Conservation (phyloP, 2,888 invertebrate species). For the Meteorus colon region DNA sequence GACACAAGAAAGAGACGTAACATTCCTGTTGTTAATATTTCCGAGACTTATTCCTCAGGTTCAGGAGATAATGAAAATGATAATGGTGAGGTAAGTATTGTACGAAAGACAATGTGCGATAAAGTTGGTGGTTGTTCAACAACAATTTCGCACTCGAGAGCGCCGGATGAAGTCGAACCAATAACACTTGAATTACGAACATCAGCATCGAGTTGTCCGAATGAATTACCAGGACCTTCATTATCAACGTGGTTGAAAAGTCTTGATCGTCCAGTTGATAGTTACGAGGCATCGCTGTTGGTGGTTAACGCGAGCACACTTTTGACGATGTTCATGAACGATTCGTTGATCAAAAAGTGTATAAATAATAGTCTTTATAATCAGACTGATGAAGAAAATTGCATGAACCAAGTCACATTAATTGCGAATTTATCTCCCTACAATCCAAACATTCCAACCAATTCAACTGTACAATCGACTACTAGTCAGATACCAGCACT, state of each 20-base stretch:
- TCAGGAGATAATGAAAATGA: too few species aligned
- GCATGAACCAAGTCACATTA: not conserved
- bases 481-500: not conserved
- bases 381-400: not conserved
- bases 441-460: not conserved
- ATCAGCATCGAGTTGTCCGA: slow-evolving; percentile 16
- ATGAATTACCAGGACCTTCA: not conserved
- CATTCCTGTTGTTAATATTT: too few species aligned
- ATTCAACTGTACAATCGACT: not conserved
- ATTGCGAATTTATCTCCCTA: not conserved
- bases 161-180: not conserved
- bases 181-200: not conserved
- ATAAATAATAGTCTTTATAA: slow-evolving; percentile 4
- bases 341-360: slow-evolving; percentile 16
- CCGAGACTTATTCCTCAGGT: too few species aligned
- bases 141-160: not conserved
- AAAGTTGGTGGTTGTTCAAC: not conserved
- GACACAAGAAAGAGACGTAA: slow-evolving; percentile 17
- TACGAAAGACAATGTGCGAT: not conserved
- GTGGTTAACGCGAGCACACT: slow-evolving; percentile 30
- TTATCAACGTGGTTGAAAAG: slow-evolving; percentile 38
- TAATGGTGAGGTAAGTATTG: not conserved
- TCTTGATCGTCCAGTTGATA: slow-evolving; percentile 22
- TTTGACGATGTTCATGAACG: slow-evolving; percentile 31
- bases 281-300: not conserved